Percentiles rank a stretch among this genome's conserved stretches.
phyloP scores from a whole-genome alignment of 2,113 vertebrate species.

The Tychaedon coryphoeus region DNA sequence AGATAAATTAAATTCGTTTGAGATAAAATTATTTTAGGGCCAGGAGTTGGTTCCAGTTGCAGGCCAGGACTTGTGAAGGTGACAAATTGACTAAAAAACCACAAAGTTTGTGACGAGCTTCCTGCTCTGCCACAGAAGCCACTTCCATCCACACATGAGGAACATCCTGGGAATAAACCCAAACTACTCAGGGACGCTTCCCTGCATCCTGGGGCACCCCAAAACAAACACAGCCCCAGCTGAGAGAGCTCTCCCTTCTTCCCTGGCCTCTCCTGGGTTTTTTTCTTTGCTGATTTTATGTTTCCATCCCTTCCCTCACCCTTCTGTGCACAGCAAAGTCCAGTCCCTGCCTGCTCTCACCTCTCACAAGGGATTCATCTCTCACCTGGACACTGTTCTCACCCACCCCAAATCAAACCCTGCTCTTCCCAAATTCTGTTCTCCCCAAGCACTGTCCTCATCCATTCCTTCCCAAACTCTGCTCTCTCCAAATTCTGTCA shows the following conservation, averaged over 20 bases:
- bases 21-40: not conserved
- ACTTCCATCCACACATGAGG: not conserved
- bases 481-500: too few relatives aligned
- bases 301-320: not conserved
- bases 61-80: not conserved
- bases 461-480: too few relatives aligned
- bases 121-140: not conserved
- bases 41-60: not conserved
- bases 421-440: not conserved
- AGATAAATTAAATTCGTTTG: not conserved
- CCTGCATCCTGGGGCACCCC: not conserved
- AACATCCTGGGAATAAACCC: not conserved
- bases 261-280: not conserved
- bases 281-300: not conserved
- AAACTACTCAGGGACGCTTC: too few relatives aligned
- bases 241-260: fast-evolving
- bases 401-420: not conserved
- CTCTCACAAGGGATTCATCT: not conserved
- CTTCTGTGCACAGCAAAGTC: fast-evolving
- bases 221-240: fast-evolving
- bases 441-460: too few relatives aligned
- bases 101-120: not conserved
- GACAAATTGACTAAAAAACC: not conserved
- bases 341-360: not conserved
- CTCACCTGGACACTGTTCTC: not conserved